phyloP scores from a whole-genome alignment of 2,113 vertebrate genomes.

The Thryonomys swinderianus region DNA sequence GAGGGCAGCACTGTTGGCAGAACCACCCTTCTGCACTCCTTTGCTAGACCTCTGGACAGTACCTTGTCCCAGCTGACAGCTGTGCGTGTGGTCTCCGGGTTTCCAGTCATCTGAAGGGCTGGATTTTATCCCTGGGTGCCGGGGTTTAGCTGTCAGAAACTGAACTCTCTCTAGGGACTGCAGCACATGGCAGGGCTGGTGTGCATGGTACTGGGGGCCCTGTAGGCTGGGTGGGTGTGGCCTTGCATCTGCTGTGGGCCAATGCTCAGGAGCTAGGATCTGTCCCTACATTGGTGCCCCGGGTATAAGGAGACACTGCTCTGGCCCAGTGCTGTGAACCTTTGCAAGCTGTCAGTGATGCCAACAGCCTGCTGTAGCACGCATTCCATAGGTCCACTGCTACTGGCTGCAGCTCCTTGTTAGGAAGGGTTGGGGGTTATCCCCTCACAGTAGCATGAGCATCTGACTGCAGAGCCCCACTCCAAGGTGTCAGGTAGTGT shows the following conservation, averaged over 20 bases:
- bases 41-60: too few relatives aligned
- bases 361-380: neutral
- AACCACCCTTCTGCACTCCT: neutral
- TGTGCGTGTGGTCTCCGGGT: neutral
- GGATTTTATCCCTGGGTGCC: neutral
- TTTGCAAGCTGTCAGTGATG: neutral
- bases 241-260: neutral
- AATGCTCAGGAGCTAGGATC: neutral
- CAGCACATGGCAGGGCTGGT: too few relatives aligned
- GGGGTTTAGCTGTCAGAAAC: neutral
- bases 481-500: neutral
- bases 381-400: too few relatives aligned
- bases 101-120: neutral
- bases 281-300: neutral
- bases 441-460: neutral
- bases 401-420: too few relatives aligned
- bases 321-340: neutral
- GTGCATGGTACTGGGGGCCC: accelerated
- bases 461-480: too few relatives aligned
- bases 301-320: neutral
- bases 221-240: neutral
- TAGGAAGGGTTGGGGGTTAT: neutral
- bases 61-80: neutral
- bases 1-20: neutral
- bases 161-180: neutral